Evolutionary conservation across 2,888 invertebrate species (phyloP).

Genomic region (Cataglyphis rosenhaueri): DNA sequence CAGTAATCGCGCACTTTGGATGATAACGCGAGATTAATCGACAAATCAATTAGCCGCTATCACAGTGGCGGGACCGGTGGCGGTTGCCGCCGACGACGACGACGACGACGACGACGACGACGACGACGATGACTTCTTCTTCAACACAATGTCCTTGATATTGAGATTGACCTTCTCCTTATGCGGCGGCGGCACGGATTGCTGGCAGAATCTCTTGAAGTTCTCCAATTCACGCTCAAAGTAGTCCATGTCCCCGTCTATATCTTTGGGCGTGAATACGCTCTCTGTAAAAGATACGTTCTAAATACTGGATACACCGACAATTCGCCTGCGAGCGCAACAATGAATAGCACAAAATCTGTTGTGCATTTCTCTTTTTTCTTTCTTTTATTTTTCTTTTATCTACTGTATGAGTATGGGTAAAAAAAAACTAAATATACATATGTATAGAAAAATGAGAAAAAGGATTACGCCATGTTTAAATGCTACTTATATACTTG

Average conservation of each 20-base stretch:
- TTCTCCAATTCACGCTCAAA: slow-evolving; percentile 93
- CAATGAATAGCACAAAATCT: slow-evolving; percentile 42
- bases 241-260: slow-evolving; percentile 91
- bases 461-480: neutral
- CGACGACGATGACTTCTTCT: slow-evolving; percentile 86
- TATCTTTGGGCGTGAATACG: slow-evolving; percentile 93
- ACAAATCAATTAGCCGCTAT: slow-evolving; percentile 81
- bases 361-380: slow-evolving; percentile 40
- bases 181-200: slow-evolving; percentile 92
- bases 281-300: slow-evolving; percentile 86
- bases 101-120: slow-evolving; percentile 75
- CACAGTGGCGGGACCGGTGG: slow-evolving; percentile 74
- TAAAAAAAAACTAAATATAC: neutral
- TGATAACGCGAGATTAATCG: slow-evolving; percentile 12
- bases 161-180: slow-evolving; percentile 93
- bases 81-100: slow-evolving; percentile 76
- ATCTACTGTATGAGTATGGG: slow-evolving; percentile 43
- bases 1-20: slow-evolving; percentile 33
- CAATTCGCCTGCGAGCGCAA: slow-evolving; percentile 50
- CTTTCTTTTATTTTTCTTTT: slow-evolving; percentile 23
- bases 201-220: slow-evolving; percentile 94
- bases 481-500: neutral
- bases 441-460: neutral
- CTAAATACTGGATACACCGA: slow-evolving; percentile 79
- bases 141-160: slow-evolving; percentile 91